Evolutionary conservation across 1,140 invertebrate species (phyloP).

Genomic region (Stratiolaelaps scimitus): DNA sequence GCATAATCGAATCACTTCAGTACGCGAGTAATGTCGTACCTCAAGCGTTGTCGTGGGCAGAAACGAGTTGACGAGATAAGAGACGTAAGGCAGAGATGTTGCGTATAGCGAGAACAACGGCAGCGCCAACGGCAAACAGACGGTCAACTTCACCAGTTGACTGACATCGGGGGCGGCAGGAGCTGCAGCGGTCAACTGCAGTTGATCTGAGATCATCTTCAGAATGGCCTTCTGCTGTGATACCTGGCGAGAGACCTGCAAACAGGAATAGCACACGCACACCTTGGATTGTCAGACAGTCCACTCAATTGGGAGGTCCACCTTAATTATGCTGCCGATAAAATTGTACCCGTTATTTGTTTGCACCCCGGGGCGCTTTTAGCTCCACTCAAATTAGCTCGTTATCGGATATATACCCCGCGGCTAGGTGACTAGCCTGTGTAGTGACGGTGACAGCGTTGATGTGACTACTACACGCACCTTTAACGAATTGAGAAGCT

Average conservation of each 20-base stretch:
- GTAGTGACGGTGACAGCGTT: too few species aligned
- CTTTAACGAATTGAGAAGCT: slow-evolving; percentile 47
- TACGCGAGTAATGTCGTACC: too few species aligned
- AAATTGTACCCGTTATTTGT: too few species aligned
- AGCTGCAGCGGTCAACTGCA: neutral
- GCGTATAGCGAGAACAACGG: slow-evolving; percentile 10
- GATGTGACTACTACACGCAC: neutral
- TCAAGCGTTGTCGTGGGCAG: slow-evolving; percentile 53
- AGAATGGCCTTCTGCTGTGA: slow-evolving; percentile 72
- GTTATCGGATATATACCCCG: too few species aligned
- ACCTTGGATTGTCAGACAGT: too few species aligned
- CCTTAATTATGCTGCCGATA: too few species aligned
- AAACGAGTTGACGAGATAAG: slow-evolving; percentile 40
- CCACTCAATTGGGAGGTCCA: too few species aligned
- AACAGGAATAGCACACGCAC: too few species aligned
- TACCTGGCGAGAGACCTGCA: slow-evolving; percentile 62
- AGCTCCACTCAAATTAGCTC: too few species aligned
- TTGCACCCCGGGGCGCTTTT: too few species aligned
- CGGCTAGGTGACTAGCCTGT: too few species aligned
- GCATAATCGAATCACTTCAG: too few species aligned
- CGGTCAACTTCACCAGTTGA: slow-evolving; percentile 1
- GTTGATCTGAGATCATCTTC: slow-evolving; percentile 65
- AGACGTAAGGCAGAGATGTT: slow-evolving; percentile 9
- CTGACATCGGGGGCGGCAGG: neutral
- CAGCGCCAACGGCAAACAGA: slow-evolving; percentile 7